Evolutionary conservation across 2,888 invertebrate species (phyloP).

Genomic region (Smittia aterrima): DNA sequence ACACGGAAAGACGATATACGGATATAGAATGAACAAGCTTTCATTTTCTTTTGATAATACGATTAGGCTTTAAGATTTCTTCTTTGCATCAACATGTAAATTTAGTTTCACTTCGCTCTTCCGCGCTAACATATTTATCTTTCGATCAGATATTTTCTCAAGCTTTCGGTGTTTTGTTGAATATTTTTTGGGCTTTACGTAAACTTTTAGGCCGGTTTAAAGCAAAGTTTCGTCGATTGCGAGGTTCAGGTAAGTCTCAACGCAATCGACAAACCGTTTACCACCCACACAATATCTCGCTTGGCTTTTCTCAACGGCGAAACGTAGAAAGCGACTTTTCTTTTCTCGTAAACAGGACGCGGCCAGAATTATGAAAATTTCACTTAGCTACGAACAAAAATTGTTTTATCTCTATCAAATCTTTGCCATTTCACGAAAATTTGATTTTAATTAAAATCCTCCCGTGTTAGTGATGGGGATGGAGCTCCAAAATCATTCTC

Average conservation of each 20-base stretch:
- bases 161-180: background rate
- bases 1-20: slow-evolving; percentile 35
- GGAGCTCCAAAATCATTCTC: too few relatives aligned
- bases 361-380: slow-evolving; percentile 12
- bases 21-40: slow-evolving; percentile 35
- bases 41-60: slow-evolving; percentile 32
- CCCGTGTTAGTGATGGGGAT: background rate
- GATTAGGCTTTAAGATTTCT: slow-evolving; percentile 33
- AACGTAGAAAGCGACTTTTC: background rate
- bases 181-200: background rate
- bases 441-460: background rate
- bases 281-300: background rate
- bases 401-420: background rate
- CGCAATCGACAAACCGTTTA: background rate
- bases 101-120: background rate
- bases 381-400: slow-evolving; percentile 15
- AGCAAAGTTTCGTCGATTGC: background rate
- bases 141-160: slow-evolving; percentile 10
- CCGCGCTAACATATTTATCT: background rate
- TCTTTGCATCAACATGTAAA: slow-evolving; percentile 14
- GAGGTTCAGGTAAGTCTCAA: background rate
- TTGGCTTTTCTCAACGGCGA: background rate
- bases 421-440: background rate
- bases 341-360: background rate
- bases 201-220: background rate